phyloP scores from a whole-genome alignment of 2,888 invertebrate genomes.

The Eristalinus sepulchralis region DNA sequence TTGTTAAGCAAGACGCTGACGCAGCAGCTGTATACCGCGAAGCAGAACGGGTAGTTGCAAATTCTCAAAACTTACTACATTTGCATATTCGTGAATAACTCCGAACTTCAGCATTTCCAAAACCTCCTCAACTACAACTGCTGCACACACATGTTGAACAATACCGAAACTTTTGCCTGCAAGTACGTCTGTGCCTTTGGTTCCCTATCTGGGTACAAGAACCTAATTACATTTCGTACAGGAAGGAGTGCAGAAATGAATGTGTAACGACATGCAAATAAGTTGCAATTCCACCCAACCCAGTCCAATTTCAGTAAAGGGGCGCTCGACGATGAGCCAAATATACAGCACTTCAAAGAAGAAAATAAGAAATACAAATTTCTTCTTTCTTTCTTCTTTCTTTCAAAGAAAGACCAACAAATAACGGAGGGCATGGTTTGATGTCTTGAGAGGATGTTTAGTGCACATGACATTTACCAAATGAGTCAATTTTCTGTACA shows the following conservation, averaged over 20 bases:
- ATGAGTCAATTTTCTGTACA: conserved; percentile 4
- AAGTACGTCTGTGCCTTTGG: background rate
- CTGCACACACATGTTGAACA: background rate
- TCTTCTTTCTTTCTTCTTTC: too few species aligned
- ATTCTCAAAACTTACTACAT: background rate
- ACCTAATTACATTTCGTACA: conserved; percentile 2
- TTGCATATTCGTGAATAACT: conserved; percentile 12
- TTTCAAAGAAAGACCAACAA: background rate
- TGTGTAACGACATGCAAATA: conserved; percentile 22
- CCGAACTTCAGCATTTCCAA: background rate
- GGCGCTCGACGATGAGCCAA: background rate
- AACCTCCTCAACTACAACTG: background rate
- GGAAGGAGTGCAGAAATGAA: background rate
- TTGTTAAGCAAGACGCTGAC: background rate
- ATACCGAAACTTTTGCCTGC: background rate
- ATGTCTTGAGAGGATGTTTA: background rate
- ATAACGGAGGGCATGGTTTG: background rate
- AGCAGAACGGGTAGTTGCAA: background rate
- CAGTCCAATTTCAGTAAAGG: background rate
- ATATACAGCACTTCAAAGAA: background rate
- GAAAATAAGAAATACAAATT: too few species aligned
- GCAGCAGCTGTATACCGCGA: background rate
- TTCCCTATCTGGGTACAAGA: background rate
- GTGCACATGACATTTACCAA: conserved; percentile 5
- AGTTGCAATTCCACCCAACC: background rate